These are phyloP conservation scores for Drymonia ruficornis DNA, from an alignment of 2,888 invertebrate genomes.

Conservation along the genomic window DNA sequence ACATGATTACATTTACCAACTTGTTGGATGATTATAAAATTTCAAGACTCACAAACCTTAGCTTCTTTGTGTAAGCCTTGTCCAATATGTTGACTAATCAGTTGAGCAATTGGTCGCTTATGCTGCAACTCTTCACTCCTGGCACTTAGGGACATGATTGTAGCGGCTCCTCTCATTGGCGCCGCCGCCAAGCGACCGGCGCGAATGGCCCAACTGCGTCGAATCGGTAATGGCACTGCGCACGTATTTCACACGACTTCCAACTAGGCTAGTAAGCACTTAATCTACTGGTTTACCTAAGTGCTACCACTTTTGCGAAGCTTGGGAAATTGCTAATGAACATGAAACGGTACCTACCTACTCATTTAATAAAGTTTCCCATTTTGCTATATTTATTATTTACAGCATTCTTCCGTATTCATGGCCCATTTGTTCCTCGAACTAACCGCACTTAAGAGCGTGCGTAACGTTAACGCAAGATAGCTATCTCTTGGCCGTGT, in stretches of 20 bases:
- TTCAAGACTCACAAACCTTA: too few species aligned
- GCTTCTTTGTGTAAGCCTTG: neutral
- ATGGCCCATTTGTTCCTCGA: too few species aligned
- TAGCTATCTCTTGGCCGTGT: too few species aligned
- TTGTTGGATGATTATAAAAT: too few species aligned
- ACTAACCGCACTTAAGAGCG: too few species aligned
- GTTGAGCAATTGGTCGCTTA: neutral
- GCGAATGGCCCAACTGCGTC: conserved; percentile 25
- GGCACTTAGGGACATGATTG: neutral
- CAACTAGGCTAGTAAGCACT: conserved; percentile 4
- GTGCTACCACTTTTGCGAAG: neutral
- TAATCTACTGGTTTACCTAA: conserved; percentile 1
- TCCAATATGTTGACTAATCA: neutral
- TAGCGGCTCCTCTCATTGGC: neutral
- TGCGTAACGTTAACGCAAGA: too few species aligned
- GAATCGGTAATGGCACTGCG: conserved; percentile 28
- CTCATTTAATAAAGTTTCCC: neutral
- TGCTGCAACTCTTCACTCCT: neutral
- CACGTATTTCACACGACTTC: conserved; percentile 1
- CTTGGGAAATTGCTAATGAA: neutral
- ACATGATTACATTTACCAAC: too few species aligned
- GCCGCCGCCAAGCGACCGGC: conserved; percentile 2
- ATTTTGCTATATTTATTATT: too few species aligned
- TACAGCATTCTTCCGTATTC: too few species aligned
- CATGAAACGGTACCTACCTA: neutral